Evolutionary conservation across 2,113 vertebrate species (phyloP).

Genomic region (Hemichromis elongatus): DNA sequence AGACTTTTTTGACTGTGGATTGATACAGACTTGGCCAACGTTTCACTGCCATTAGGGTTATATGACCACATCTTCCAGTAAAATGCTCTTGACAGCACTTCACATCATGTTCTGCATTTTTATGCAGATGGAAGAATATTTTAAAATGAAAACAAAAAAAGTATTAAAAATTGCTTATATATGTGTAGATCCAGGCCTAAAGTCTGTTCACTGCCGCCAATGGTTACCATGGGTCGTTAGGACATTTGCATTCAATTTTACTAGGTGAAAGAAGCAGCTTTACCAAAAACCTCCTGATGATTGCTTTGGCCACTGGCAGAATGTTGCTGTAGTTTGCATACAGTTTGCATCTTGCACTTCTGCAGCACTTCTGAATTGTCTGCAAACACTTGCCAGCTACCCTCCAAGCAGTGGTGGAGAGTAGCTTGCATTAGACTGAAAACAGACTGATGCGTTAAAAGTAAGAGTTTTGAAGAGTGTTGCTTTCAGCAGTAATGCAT

Average conservation of each 20-base stretch:
- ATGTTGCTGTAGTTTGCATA: not conserved
- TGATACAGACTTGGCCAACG: not conserved
- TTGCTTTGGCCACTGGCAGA: not conserved
- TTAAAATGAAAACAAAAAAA: not conserved
- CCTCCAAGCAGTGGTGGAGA: not conserved
- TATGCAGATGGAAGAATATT: not conserved
- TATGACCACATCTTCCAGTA: not conserved
- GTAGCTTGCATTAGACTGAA: too few species aligned
- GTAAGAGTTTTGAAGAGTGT: not conserved
- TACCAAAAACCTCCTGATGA: not conserved
- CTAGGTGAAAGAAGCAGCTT: not conserved
- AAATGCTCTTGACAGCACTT: not conserved
- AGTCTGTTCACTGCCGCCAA: not conserved
- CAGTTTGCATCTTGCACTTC: not conserved
- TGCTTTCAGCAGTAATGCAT: not conserved
- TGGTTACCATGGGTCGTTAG: not conserved
- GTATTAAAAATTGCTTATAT: rapidly evolving
- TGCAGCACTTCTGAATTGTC: not conserved
- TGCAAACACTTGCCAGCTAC: not conserved
- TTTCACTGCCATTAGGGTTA: not conserved
- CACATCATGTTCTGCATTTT: not conserved
- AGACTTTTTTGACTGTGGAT: not conserved
- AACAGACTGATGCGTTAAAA: not conserved
- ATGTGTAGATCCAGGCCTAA: not conserved
- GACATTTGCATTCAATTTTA: not conserved